phyloP scores from a whole-genome alignment of 2,113 vertebrate species.

The Helogale parvula region DNA sequence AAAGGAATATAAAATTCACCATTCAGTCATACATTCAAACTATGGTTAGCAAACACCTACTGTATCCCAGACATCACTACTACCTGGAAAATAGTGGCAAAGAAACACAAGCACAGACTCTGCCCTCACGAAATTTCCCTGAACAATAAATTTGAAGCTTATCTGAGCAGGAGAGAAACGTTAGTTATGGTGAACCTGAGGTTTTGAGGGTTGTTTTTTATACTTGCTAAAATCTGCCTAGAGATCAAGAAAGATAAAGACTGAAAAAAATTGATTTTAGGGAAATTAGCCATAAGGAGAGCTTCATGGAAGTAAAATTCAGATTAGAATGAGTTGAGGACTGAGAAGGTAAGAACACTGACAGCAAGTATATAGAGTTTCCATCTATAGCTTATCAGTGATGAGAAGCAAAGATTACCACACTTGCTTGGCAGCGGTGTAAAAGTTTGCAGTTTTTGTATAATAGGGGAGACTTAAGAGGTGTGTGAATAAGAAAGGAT shows the following conservation, averaged over 20 bases:
- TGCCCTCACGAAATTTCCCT: background rate
- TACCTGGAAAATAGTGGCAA: background rate
- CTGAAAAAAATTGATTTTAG: background rate
- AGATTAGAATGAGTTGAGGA: background rate
- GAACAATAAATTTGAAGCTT: background rate
- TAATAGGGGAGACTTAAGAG: background rate
- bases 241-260: background rate
- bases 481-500: background rate
- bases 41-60: background rate
- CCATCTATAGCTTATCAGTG: background rate
- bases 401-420: background rate
- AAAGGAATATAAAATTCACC: background rate
- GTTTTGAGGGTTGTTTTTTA: background rate
- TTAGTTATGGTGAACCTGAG: background rate
- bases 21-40: background rate
- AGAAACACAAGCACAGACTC: background rate
- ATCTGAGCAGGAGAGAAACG: background rate
- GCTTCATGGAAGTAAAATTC: background rate
- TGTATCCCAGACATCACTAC: background rate
- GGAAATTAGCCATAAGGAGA: background rate
- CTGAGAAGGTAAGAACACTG: background rate
- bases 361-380: background rate
- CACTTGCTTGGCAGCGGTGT: background rate
- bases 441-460: background rate
- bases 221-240: background rate